Conservation (phyloP, 2,888 invertebrate species). For the Tortrix viridana region DNA sequence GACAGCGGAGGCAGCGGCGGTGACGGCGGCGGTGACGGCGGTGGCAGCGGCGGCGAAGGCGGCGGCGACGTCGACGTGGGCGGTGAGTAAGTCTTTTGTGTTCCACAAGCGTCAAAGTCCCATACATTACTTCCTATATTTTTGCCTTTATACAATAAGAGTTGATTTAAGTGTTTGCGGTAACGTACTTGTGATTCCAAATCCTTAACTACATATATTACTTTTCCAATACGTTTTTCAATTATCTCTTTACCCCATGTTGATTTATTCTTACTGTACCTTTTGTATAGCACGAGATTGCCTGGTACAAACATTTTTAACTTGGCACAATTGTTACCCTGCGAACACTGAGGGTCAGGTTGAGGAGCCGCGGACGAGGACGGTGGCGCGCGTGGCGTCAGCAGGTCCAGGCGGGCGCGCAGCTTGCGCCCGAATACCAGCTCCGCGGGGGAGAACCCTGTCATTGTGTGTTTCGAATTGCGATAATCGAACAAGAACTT, state of each 20-base stretch:
- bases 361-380: constrained; percentile 6
- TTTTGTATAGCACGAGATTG: constrained; percentile 3
- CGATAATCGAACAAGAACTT: constrained; percentile 21
- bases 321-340: not conserved
- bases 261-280: not conserved
- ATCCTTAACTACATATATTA: constrained; percentile 9
- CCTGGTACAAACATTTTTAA: not conserved
- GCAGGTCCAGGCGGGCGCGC: constrained; percentile 8
- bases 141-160: not conserved
- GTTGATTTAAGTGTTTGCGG: constrained; percentile 13
- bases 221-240: constrained; percentile 5
- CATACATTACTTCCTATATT: too few species aligned
- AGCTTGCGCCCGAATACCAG: constrained; percentile 22
- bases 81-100: not conserved
- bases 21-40: not conserved
- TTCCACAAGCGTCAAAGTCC: not conserved
- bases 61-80: too few species aligned
- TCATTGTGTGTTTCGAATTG: constrained; percentile 20
- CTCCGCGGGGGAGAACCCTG: constrained; percentile 25
- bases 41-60: not conserved
- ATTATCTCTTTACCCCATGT: not conserved
- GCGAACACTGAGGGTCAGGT: not conserved
- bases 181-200: not conserved
- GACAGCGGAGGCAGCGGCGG: too few species aligned
- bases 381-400: not conserved